A percentile compares a stretch with the other conserved stretches of the same genome.
Conservation (phyloP, 2,113 vertebrate genomes). For the Ictalurus furcatus region DNA sequence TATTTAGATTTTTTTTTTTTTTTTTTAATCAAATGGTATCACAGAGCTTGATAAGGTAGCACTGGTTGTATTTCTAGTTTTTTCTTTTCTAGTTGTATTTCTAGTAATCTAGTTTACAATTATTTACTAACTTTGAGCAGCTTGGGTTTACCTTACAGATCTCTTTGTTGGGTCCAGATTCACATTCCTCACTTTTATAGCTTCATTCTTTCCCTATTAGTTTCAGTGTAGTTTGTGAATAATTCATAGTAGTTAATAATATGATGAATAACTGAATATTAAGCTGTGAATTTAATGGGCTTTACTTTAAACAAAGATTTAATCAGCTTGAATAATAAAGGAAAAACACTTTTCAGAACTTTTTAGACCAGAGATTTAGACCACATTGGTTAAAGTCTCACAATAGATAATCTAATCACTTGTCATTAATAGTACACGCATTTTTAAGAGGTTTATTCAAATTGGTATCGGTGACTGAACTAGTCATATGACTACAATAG, state of each 20-base stretch:
- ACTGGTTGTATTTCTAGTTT: conserved; percentile 14
- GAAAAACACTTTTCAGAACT: neutral
- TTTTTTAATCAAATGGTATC: neutral
- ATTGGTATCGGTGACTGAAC: neutral
- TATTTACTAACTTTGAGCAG: conserved; percentile 22
- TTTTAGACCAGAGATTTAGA: neutral
- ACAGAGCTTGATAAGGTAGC: neutral
- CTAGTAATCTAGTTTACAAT: neutral
- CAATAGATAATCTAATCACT: neutral
- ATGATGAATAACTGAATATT: neutral
- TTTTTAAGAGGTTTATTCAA: neutral
- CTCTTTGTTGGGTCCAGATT: neutral
- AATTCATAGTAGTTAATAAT: neutral
- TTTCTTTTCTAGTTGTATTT: too few species aligned
- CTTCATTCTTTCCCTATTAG: neutral
- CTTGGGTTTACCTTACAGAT: neutral
- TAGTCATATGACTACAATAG: neutral
- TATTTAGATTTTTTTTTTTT: neutral
- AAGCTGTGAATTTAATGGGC: neutral
- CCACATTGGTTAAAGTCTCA: neutral
- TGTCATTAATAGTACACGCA: neutral
- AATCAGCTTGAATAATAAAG: neutral
- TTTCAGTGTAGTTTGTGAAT: neutral
- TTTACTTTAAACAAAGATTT: conserved; percentile 12
- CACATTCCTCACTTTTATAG: neutral